Conservation (phyloP, 1,140 invertebrate species). For the Elysia chlorotica region DNA sequence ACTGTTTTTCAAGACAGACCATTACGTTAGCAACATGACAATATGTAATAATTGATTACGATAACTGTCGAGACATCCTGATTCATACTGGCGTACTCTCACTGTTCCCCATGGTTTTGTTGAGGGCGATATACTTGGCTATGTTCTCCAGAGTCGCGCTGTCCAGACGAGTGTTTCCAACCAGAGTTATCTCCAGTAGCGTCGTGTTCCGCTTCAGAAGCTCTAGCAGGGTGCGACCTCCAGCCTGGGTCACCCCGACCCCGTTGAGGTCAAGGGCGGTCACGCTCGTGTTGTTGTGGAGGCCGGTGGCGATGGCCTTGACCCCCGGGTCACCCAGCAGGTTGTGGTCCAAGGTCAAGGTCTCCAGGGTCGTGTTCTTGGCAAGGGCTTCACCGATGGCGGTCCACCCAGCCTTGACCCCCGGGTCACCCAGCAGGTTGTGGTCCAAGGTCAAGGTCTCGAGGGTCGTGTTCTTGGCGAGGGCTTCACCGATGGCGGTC, state of each 20-base stretch:
- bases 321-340: slow-evolving; percentile 41
- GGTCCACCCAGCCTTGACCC: slow-evolving; percentile 34
- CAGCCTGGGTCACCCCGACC: slow-evolving; percentile 33
- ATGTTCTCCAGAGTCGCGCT: slow-evolving; percentile 33
- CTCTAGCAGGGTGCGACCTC: slow-evolving; percentile 35
- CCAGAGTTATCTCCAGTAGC: slow-evolving; percentile 41
- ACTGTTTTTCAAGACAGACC: too few relatives aligned
- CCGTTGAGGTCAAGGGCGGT: slow-evolving; percentile 38
- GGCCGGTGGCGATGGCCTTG: slow-evolving; percentile 24
- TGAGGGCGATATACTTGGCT: slow-evolving; percentile 38
- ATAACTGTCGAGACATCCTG: too few relatives aligned
- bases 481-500: slow-evolving; percentile 35
- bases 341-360: slow-evolving; percentile 40
- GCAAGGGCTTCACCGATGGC: slow-evolving; percentile 36
- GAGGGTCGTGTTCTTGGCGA: slow-evolving; percentile 37
- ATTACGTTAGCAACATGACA: too few relatives aligned
- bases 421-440: background rate
- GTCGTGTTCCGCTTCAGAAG: slow-evolving; percentile 42
- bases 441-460: slow-evolving; percentile 36
- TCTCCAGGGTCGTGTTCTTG: slow-evolving; percentile 35
- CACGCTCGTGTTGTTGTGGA: slow-evolving; percentile 36
- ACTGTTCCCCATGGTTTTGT: too few relatives aligned
- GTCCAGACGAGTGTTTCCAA: slow-evolving; percentile 38
- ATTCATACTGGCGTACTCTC: too few relatives aligned
- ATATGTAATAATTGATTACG: too few relatives aligned